Evolutionary conservation across 2,888 invertebrate genomes (phyloP), one percentile per base, ranked within the genome.

Genomic region (Apantesis nais): DNA sequence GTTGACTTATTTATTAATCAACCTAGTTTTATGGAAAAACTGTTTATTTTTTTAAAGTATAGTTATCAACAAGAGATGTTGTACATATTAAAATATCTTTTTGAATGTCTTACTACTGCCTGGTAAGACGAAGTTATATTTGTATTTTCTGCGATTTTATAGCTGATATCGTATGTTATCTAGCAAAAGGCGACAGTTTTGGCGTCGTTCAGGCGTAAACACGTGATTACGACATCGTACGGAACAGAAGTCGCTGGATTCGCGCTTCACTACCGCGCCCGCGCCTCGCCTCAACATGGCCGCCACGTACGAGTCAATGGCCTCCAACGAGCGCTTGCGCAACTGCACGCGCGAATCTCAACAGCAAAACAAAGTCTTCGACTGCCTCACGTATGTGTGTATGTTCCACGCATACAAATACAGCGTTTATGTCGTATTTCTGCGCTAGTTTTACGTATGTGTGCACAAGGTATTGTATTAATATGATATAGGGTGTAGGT

Each of bases 341-440:
- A 94, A 94, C 91, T 85, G 86, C 92, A 91, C 93, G 91, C 93
- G 93, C 95, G 94, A 95, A 95, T 95, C 95, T 95, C 92, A 88
- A 92, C 93, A 87, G 92, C 94, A 93, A 94, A 94, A 94, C 93
- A 93, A 93, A 92, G 89, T 92, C 90, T 89, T 88, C 80, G 78
- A 44, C 62, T 66, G 61, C 52, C 60, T 37, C 14, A 77, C 78
- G 75, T 80, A 78, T 67, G 67, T 72, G 79, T 80, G 76, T 85
- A 90, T 89, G 90, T 83, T 82, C 83, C 73, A 79, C 81, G 75
- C 81, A 83, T 85, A 79, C 84, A 81, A 71, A 60, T 71, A 72
- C 44, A 68, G 72, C 82, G 77, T 84, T 86, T 85, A 82, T 86
- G 85, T 80, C 83, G 81, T 83, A 88, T 84, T 88, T 88, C 83